Evolutionary conservation across 2,797 vertebrate species (phyloP), one percentile per base, ranked within the genome.

Genomic region (Antrozous pallidus): DNA sequence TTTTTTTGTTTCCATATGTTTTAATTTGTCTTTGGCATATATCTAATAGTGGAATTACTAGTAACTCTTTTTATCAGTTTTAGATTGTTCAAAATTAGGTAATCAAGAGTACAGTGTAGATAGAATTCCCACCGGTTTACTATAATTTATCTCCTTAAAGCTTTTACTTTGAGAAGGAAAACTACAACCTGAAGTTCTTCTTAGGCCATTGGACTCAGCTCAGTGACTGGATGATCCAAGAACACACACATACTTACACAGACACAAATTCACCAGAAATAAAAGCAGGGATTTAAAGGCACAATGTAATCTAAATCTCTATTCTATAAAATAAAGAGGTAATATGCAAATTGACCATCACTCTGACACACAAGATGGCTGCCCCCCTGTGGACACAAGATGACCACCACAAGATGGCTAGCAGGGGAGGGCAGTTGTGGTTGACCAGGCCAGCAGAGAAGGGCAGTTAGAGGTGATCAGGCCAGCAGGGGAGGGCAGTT

Each of bases 1-100:
- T 33, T 51, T 51, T 33, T 69, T 69, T 74, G n/a, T 75, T 75
- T 20, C 31, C 5, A 38, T 8, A 4, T n/a, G 17, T 61, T 78
- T 96, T 47, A 1, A 83, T 56, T 94, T 92, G 33, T 89, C 58
- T 74, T 78, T 13, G 13, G 8, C 54, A 65, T 33, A 79, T 9
- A 79, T 4, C 6, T 69, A 73, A 11, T 49, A 89, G n/a, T 67
- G 82, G 18, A 81, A 69, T 75, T 91, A 89, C 49, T 83, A 61
- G 49, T 47, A 71, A 84, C 24, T 58, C 24, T 83, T n/a, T 36
- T 75, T 79, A 49, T 79, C 58, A 73, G 17, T 63, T 94, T 89
- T 47, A 93, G 91, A 87, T 87, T 87, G 85, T 87, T 83, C 51
- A 91, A 91, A 87, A 42, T 91, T 8, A 86, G 49, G 28, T 77